Evolutionary conservation across 2,113 vertebrate species (phyloP).

Genomic region (Cynopterus brachyotis): DNA sequence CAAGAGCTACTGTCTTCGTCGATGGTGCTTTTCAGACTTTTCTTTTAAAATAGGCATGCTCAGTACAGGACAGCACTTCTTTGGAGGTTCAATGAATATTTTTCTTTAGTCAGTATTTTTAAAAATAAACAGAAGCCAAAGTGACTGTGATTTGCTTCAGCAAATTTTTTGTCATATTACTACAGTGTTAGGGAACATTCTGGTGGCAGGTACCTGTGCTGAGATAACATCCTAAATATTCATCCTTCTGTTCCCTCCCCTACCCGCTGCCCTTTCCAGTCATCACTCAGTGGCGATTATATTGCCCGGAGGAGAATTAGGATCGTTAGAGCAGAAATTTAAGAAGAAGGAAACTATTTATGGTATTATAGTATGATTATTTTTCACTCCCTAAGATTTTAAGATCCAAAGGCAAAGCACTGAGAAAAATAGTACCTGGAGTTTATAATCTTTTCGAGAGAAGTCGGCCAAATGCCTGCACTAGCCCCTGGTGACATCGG

Average conservation of each 20-base stretch:
- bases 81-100: conserved; percentile 87
- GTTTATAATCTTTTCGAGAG: neutral
- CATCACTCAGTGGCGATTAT: neutral
- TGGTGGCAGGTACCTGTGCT: neutral
- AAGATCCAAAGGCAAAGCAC: neutral
- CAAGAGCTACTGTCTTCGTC: conserved; percentile 57
- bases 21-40: conserved; percentile 84
- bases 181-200: neutral
- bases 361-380: neutral
- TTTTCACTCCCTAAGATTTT: neutral
- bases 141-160: neutral
- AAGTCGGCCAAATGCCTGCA: neutral
- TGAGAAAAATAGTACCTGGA: neutral
- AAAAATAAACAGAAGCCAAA: neutral
- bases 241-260: neutral
- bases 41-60: conserved; percentile 92
- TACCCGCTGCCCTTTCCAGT: neutral
- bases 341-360: neutral
- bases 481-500: neutral
- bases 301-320: neutral
- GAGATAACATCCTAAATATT: neutral
- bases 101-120: conserved; percentile 88
- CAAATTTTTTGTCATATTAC: neutral
- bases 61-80: conserved; percentile 87
- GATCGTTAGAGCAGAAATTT: neutral